phyloP scores from a whole-genome alignment of 37 sponge, comb jelly and placozoan species.

The Oopsacas minuta region DNA sequence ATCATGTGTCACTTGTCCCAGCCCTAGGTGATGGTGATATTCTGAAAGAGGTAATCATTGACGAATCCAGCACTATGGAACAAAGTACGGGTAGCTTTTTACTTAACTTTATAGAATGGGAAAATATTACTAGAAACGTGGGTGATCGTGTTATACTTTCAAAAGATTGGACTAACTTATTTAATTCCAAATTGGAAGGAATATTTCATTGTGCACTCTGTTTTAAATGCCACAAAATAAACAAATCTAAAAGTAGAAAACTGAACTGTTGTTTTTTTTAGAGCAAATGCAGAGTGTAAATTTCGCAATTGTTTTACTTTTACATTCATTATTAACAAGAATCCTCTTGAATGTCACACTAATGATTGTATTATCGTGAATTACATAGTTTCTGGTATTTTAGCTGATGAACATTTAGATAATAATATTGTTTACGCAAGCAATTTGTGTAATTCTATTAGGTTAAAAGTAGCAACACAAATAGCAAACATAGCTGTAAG shows the following conservation, averaged over 20 bases:
- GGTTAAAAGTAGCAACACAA: background rate
- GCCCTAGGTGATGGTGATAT: background rate
- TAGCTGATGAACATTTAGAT: background rate
- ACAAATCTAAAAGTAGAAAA: background rate
- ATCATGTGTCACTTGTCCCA: background rate
- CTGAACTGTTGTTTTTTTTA: background rate
- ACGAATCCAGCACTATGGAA: background rate
- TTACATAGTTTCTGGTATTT: background rate
- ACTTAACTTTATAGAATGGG: background rate
- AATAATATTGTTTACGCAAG: background rate
- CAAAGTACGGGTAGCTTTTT: background rate
- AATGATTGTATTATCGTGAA: background rate
- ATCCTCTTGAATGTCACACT: background rate
- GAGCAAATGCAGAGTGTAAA: background rate
- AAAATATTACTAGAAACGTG: background rate
- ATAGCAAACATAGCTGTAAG: background rate
- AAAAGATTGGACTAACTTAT: slow-evolving; percentile 12
- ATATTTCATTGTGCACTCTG: background rate
- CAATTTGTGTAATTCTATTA: background rate
- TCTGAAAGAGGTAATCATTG: background rate
- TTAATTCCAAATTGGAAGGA: background rate
- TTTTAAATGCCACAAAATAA: background rate
- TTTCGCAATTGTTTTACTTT: background rate
- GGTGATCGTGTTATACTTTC: background rate
- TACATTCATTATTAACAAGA: background rate